These are phyloP conservation scores for Nebria ingens DNA, from an alignment of 1,140 invertebrate genomes.

Conservation along the genomic window DNA sequence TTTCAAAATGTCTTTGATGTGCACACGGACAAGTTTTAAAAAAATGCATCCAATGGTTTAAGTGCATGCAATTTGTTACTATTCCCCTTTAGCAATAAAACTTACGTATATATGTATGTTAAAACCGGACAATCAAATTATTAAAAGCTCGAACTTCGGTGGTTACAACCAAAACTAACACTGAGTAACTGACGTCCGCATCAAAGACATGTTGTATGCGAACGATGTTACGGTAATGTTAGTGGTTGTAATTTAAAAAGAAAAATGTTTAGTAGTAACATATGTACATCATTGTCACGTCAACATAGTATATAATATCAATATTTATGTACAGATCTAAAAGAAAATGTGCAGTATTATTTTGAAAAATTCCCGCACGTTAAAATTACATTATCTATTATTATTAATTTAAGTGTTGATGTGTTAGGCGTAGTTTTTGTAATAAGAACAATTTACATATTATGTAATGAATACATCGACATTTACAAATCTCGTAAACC, in stretches of 20 bases:
- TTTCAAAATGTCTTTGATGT: too few species aligned
- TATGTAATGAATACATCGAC: neutral
- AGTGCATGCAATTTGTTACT: too few species aligned
- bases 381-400: neutral
- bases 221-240: neutral
- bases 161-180: too few species aligned
- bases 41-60: too few species aligned
- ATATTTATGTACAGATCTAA: neutral
- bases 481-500: neutral
- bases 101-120: too few species aligned
- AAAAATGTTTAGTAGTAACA: neutral
- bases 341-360: neutral
- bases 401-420: neutral
- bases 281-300: neutral
- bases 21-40: too few species aligned
- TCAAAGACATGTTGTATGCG: too few species aligned
- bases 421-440: neutral
- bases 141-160: too few species aligned
- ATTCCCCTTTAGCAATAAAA: too few species aligned
- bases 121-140: neutral
- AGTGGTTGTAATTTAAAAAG: neutral
- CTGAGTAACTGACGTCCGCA: too few species aligned
- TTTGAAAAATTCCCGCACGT: too few species aligned
- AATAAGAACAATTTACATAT: neutral
- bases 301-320: neutral